A percentile compares a stretch with the other conserved stretches of the same genome.
Conservation (phyloP, 2,113 vertebrate species). For the Edolisoma coerulescens region DNA sequence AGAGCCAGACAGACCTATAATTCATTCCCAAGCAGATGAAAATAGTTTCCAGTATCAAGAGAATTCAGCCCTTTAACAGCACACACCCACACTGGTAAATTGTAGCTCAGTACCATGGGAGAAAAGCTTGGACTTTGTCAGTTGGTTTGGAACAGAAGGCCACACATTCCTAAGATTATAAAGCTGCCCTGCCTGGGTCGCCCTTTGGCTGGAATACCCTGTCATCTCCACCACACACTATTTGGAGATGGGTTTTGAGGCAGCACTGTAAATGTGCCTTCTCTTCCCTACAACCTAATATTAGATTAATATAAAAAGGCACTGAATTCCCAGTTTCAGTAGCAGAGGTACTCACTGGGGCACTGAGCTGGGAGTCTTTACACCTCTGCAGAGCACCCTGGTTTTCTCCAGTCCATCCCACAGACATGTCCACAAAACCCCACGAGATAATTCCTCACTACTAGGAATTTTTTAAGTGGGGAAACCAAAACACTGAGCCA, state of each 20-base stretch:
- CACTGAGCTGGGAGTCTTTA: background rate
- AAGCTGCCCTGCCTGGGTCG: slow-evolving; percentile 7
- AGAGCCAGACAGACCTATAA: slow-evolving; percentile 41
- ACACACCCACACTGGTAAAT: slow-evolving; percentile 51
- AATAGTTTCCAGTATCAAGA: slow-evolving; percentile 55
- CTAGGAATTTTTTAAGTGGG: background rate
- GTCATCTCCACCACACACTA: slow-evolving; percentile 12
- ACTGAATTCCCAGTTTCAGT: background rate
- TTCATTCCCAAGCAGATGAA: slow-evolving; percentile 53
- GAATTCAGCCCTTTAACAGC: slow-evolving; percentile 36
- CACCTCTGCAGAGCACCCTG: background rate
- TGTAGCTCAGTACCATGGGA: background rate
- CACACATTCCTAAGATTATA: background rate
- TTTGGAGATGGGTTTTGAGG: slow-evolving; percentile 36
- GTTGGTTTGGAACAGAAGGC: background rate
- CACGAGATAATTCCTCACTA: background rate
- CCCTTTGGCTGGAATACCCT: slow-evolving; percentile 33
- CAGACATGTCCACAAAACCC: background rate
- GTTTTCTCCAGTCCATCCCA: background rate
- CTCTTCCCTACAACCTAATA: slow-evolving; percentile 12
- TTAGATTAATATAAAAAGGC: slow-evolving; percentile 48
- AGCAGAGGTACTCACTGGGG: background rate
- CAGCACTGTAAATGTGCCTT: background rate
- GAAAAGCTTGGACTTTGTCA: slow-evolving; percentile 13
- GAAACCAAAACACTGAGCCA: background rate